Evolutionary conservation across 2,113 vertebrate species (phyloP), one percentile per base, ranked within the genome.

Genomic region (Cinclus mexicanus): DNA sequence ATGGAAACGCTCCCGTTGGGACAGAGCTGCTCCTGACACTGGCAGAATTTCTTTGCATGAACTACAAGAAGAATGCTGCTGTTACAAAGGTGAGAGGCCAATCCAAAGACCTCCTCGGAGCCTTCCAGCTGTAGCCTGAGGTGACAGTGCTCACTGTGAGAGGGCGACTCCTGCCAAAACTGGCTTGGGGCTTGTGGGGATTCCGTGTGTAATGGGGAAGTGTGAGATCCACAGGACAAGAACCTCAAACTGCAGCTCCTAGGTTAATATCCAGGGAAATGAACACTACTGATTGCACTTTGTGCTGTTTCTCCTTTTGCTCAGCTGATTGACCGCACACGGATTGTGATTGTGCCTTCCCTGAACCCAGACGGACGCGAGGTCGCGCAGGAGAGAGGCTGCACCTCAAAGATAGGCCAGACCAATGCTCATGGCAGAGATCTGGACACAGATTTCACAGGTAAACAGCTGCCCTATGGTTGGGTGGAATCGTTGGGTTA

Each of bases 341-440:
- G 98, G 91, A 99, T 99, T 86, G 97, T 99, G 92, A 99, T 99
- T 60, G 98, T 99, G 67, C 99, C 99, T 20, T 99, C 98, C 63
- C 98, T 99, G 93, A 99, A 99, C 92, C 99, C 99, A 6, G 99
- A 99, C 5, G 99, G 99, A 10, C 98, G 99, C 7, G 99, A 99
- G 91, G 80, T 97, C 59, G 99, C 99, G 1, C 97, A 98, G 72
- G 99, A 99, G 97, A 98, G 98, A 59, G 98, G 99, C 93, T 99
- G 99, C 96, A 97, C 95, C 1, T 99, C 99, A 1, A 98, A 94
- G 46, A 95, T 71, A 10, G 99, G 99, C 64, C 96, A 97, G 77
- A 97, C 96, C 59, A 99, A 99, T 6, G 96, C 98, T 49, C 98
- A 94, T 1, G 98, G 98, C 94, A 99, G 98, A 95, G 99, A 99